These are phyloP conservation scores for Machimus atricapillus DNA, from an alignment of 2,888 invertebrate genomes.

Conservation along the genomic window DNA sequence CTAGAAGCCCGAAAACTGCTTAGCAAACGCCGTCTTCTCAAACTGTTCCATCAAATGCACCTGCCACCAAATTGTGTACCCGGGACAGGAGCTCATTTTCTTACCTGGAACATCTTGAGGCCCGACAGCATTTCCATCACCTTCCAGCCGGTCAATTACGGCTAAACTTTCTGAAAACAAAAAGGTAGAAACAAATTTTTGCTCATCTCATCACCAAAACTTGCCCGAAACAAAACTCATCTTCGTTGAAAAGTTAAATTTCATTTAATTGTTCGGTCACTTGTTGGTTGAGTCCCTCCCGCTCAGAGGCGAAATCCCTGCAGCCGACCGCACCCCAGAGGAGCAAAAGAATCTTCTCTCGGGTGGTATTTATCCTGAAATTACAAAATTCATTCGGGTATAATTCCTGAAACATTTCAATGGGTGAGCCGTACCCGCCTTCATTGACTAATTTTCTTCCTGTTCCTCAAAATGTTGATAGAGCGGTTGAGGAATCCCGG, in stretches of 20 bases:
- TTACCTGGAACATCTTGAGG: neutral
- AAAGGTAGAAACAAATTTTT: neutral
- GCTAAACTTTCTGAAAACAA: neutral
- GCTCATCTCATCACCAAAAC: neutral
- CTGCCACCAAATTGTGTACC: neutral
- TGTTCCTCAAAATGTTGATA: neutral
- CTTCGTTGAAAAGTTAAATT: neutral
- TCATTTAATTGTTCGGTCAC: slow-evolving; percentile 5
- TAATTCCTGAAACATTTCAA: neutral
- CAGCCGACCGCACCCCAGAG: neutral
- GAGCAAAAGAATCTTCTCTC: neutral
- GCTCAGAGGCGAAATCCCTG: neutral
- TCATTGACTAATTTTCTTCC: slow-evolving; percentile 8
- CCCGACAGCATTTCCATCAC: neutral
- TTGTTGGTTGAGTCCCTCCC: neutral
- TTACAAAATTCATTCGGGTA: slow-evolving; percentile 13
- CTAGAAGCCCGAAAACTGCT: neutral
- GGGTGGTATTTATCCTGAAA: neutral
- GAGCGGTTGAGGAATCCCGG: neutral
- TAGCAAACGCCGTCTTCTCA: neutral
- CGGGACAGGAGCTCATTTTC: neutral
- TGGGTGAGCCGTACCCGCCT: neutral
- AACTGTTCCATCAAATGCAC: neutral
- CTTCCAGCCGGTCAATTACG: neutral
- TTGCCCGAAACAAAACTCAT: neutral